Base-by-base conservation (phyloP, 2,888 invertebrate species). In the Ptilodon capucinus region DNA sequence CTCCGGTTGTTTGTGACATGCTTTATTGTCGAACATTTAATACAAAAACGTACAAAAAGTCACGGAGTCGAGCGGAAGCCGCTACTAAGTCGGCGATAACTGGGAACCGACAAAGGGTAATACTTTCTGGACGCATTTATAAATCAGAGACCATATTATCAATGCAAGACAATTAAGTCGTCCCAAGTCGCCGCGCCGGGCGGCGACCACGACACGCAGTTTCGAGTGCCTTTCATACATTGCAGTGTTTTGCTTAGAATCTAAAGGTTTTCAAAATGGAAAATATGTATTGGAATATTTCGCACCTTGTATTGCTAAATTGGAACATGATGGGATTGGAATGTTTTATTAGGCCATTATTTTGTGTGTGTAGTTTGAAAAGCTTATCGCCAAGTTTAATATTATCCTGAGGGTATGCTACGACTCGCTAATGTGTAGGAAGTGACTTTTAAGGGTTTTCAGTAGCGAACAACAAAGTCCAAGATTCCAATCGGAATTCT, bases 101-200 rank as follows among this genome's bases (percentile, higher is more conserved):
- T 71, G 68, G 57, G 63, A 60, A 84, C 89, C 90, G 90, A 88
- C 90, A 90, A 90, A 88, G 88, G 79, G 64, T 81, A 84, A 83
- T 81, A 81, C 81, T 74, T 78, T 83, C 74, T 74, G 78, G 71
- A 60, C 56, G 78, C 73, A 76, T 81, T 28, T 88, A 90, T 90
- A 90, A 91, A 91, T 91, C 89, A 86, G 78, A 72, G 64, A 66
- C 64, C 70, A 62, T 69, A 78, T 81, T 86, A 88, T 88, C 86
- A 64, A 69, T 73, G 61, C 61, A 52, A 54, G 75, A 84, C 89
- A 87, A 89, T 89, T 89, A 90, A 89, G 88, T 25, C 40, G 25
- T 40, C 40, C 17, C 21, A 87, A 78, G 81, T 89, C 81, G 53
- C 51, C 56, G 8, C 7, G 9, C 17, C 57, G 51, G 46, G 35